Evolutionary conservation across 1,140 invertebrate species (phyloP).

Genomic region (Bradysia coprophila): DNA sequence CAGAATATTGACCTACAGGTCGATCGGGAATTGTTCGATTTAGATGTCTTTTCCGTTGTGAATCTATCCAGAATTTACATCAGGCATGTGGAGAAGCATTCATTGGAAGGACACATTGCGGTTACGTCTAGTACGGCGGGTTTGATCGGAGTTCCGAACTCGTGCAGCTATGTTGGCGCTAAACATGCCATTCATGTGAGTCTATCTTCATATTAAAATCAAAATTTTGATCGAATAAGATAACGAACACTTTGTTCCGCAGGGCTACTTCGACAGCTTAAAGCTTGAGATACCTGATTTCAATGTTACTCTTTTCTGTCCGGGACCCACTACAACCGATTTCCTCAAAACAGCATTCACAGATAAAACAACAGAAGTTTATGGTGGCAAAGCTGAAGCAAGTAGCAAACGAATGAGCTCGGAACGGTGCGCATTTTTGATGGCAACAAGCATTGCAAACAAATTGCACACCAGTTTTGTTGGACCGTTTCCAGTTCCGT

Average conservation of each 20-base stretch:
- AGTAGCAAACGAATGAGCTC: slow-evolving; percentile 41
- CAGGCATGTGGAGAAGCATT: slow-evolving; percentile 25
- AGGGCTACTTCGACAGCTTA: slow-evolving; percentile 56
- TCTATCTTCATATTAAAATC: slow-evolving; percentile 1
- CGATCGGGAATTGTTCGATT: slow-evolving; percentile 58
- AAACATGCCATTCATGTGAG: slow-evolving; percentile 69
- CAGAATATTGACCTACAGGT: slow-evolving; percentile 54
- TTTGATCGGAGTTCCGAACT: slow-evolving; percentile 45
- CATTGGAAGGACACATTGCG: slow-evolving; percentile 43
- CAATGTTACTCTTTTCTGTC: slow-evolving; percentile 49
- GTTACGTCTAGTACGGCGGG: slow-evolving; percentile 57
- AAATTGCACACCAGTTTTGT: slow-evolving; percentile 62
- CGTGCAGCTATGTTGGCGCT: slow-evolving; percentile 54
- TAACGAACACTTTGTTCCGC: slow-evolving; percentile 4
- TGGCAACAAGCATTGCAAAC: slow-evolving; percentile 57
- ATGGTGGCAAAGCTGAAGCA: slow-evolving; percentile 26
- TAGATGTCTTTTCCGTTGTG: slow-evolving; percentile 64
- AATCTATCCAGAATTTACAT: slow-evolving; percentile 48
- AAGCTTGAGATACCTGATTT: slow-evolving; percentile 35
- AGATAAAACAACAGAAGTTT: slow-evolving; percentile 37
- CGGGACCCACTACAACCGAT: slow-evolving; percentile 55
- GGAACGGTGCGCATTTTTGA: slow-evolving; percentile 51
- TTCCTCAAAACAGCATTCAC: slow-evolving; percentile 55
- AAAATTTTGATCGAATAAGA: not conserved
- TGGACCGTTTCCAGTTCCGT: slow-evolving; percentile 36